phyloP scores from a whole-genome alignment of 2,797 vertebrate species.

The Peromyscus attwateri region DNA sequence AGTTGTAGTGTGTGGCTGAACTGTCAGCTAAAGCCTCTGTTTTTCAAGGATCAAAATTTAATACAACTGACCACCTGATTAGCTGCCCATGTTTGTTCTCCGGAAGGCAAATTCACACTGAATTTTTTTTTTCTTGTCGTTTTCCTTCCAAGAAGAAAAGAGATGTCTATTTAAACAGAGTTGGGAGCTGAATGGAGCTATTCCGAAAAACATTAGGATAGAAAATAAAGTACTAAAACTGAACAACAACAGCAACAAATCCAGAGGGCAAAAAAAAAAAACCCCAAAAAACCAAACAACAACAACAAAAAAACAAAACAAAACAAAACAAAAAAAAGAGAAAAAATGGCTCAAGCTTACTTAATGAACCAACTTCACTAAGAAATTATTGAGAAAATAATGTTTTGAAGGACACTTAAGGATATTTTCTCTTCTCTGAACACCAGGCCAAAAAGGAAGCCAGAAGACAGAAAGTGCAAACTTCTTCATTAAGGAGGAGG shows the following conservation, averaged over 20 bases:
- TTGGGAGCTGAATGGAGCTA: conserved; percentile 52
- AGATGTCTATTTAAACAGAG: conserved; percentile 26
- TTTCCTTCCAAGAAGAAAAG: conserved; percentile 65
- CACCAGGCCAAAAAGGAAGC: not conserved
- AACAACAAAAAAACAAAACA: too few species aligned
- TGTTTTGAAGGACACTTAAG: conserved; percentile 19
- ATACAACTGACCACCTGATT: conserved; percentile 4
- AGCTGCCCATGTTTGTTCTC: conserved; percentile 37
- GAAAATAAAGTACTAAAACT: conserved; percentile 64
- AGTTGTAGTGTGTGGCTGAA: not conserved
- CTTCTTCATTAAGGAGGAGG: conserved; percentile 29
- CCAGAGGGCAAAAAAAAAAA: not conserved
- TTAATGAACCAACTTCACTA: conserved; percentile 72
- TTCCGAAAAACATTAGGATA: conserved; percentile 54
- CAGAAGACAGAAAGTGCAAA: not conserved
- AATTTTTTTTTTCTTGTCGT: not conserved
- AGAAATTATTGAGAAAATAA: conserved; percentile 69
- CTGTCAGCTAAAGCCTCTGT: not conserved
- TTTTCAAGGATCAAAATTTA: conserved; percentile 31
- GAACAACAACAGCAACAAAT: conserved; percentile 26
- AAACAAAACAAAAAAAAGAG: not conserved
- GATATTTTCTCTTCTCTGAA: conserved; percentile 60
- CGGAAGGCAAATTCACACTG: conserved; percentile 23
- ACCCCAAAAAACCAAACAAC: too few species aligned
- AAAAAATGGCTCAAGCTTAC: conserved; percentile 54